Evolutionary conservation across 2,797 vertebrate species (phyloP).

Genomic region (Melanitta fusca): DNA sequence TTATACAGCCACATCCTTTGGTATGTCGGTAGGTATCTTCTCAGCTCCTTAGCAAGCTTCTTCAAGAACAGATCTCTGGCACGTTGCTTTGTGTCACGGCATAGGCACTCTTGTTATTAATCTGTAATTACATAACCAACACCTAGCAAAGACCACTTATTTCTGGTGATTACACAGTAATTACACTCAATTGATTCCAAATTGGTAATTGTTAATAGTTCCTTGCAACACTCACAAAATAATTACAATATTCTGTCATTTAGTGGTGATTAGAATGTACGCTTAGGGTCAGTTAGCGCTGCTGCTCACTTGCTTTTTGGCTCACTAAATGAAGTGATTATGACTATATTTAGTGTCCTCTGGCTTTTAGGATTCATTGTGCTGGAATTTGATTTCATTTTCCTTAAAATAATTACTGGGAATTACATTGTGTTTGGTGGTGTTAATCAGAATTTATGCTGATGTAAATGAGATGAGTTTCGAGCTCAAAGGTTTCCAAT

Average conservation of each 20-base stretch:
- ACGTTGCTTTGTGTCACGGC: neutral
- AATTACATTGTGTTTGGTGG: neutral
- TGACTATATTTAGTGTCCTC: neutral
- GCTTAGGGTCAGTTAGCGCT: conserved; percentile 20
- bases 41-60: neutral
- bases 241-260: conserved; percentile 11
- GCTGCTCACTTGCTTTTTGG: neutral
- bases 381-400: neutral
- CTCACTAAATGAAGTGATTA: neutral
- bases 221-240: conserved; percentile 8
- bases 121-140: neutral
- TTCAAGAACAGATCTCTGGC: neutral
- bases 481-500: neutral
- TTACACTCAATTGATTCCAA: neutral
- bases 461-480: neutral
- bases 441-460: neutral
- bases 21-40: neutral
- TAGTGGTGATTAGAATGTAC: neutral
- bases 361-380: neutral
- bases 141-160: neutral
- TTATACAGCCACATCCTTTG: neutral
- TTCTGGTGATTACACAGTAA: conserved; percentile 20
- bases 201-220: neutral
- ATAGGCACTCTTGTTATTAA: neutral
- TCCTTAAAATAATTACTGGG: neutral